Percentiles rank a stretch among this genome's conserved stretches.
Conservation (phyloP, 2,113 vertebrate genomes). For the Falco punctatus region DNA sequence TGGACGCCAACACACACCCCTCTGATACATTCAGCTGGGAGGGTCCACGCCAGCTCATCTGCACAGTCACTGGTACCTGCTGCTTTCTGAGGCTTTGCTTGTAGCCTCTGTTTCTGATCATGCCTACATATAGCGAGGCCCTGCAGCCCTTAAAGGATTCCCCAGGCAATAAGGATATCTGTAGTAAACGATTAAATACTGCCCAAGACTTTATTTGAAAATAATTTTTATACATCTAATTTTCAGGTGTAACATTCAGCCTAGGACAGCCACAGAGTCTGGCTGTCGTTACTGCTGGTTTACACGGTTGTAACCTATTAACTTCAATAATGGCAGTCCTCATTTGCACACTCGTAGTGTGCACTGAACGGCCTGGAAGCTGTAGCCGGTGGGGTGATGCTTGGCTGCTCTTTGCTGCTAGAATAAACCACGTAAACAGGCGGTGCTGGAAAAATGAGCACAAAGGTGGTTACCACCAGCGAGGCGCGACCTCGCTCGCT, state of each 20-base stretch:
- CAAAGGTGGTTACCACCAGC: neutral
- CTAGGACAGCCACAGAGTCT: neutral
- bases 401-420: neutral
- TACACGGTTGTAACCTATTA: neutral
- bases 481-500: neutral
- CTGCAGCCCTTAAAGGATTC: neutral
- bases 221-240: neutral
- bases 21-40: neutral
- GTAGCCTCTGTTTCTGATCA: neutral
- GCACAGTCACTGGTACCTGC: too few species aligned
- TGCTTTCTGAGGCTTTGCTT: neutral
- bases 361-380: neutral
- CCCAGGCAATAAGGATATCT: neutral
- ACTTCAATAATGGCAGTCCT: neutral
- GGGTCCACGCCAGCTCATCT: neutral
- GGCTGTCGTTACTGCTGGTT: neutral
- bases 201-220: neutral
- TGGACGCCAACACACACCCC: neutral
- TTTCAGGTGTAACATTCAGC: neutral
- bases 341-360: neutral
- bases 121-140: neutral
- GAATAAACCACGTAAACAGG: conserved; percentile 36
- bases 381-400: neutral
- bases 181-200: neutral
- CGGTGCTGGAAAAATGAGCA: neutral